phyloP scores from a whole-genome alignment of 2,888 invertebrate genomes.

The Thymelicus sylvestris region DNA sequence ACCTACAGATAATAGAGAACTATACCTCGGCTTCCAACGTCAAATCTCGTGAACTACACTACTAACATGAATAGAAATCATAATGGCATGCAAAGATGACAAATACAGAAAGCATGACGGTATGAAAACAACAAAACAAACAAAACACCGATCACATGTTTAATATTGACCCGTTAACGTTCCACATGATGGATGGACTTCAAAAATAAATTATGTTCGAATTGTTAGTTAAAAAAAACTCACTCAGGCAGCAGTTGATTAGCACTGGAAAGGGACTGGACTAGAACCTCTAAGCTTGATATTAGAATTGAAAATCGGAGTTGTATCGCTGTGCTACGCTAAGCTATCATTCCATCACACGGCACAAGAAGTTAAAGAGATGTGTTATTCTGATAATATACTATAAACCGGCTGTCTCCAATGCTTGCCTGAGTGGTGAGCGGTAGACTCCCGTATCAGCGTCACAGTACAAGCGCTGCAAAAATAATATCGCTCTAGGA shows the following conservation, averaged over 20 bases:
- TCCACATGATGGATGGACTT: slow-evolving; percentile 71
- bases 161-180: slow-evolving; percentile 51
- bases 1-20: slow-evolving; percentile 52
- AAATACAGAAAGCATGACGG: slow-evolving; percentile 76
- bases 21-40: slow-evolving; percentile 48
- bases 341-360: slow-evolving; percentile 81
- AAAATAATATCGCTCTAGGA: slow-evolving; percentile 85
- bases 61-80: slow-evolving; percentile 70
- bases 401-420: slow-evolving; percentile 84
- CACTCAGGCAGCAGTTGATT: slow-evolving; percentile 85
- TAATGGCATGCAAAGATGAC: slow-evolving; percentile 79
- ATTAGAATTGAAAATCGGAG: slow-evolving; percentile 59
- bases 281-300: slow-evolving; percentile 60
- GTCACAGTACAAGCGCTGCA: slow-evolving; percentile 91
- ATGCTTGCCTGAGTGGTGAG: slow-evolving; percentile 92
- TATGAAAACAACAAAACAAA: slow-evolving; percentile 61
- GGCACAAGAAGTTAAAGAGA: slow-evolving; percentile 73
- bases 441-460: slow-evolving; percentile 89
- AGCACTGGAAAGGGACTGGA: slow-evolving; percentile 71
- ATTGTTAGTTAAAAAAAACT: slow-evolving; percentile 81
- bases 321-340: slow-evolving; percentile 66
- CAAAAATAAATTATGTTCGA: slow-evolving; percentile 80
- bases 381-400: slow-evolving; percentile 78
- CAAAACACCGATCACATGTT: slow-evolving; percentile 46
- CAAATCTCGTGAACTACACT: slow-evolving; percentile 54